Evolutionary conservation across 2,113 vertebrate species (phyloP).

Genomic region (Eurypyga helias): DNA sequence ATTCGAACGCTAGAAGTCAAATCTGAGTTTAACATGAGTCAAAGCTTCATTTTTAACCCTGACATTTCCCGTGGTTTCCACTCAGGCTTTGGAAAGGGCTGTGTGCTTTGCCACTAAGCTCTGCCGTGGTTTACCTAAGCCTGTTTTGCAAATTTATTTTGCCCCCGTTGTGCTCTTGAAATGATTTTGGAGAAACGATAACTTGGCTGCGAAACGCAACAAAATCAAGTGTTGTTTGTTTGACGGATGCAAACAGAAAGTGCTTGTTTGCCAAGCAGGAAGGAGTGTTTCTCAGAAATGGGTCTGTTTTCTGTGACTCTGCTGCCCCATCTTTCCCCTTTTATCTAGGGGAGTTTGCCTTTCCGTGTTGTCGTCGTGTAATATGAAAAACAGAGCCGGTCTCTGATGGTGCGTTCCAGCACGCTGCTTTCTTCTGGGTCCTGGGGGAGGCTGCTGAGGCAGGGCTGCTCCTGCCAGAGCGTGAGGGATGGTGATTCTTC

Average conservation of each 20-base stretch:
- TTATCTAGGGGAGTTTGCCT: neutral
- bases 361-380: neutral
- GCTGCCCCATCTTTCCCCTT: neutral
- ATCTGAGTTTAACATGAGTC: neutral
- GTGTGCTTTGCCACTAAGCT: neutral
- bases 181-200: slow-evolving; percentile 2
- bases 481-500: neutral
- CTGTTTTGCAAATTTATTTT: slow-evolving; percentile 21
- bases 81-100: neutral
- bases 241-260: neutral
- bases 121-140: neutral
- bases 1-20: neutral
- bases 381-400: neutral
- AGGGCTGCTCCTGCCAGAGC: neutral
- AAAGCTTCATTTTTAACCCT: neutral
- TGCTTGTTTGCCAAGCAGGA: neutral
- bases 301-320: neutral
- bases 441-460: neutral
- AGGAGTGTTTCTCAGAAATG: neutral
- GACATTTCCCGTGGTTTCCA: neutral
- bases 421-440: rapidly evolving
- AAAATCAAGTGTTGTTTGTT: slow-evolving; percentile 26
- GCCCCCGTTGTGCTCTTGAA: neutral
- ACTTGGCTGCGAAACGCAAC: slow-evolving; percentile 9
- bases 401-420: neutral